Percentiles rank a stretch among this genome's conserved stretches.
Evolutionary conservation across 2,113 vertebrate genomes (phyloP).

Genomic region (Pelecanus crispus): DNA sequence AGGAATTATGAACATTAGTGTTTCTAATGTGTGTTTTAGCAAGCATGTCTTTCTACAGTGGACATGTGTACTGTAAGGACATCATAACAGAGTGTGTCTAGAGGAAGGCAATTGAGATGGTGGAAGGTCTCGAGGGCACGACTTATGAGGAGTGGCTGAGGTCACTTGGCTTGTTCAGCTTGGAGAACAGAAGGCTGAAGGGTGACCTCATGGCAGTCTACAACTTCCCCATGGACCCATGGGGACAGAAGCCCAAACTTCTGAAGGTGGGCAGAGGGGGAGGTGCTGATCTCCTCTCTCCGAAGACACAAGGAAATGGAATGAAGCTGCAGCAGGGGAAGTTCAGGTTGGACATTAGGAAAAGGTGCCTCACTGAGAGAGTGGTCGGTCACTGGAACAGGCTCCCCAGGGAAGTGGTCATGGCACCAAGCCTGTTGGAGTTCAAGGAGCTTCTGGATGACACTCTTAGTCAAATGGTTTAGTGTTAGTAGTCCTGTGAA

Average conservation of each 20-base stretch:
- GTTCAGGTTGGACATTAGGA: not conserved
- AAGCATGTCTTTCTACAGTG: not conserved
- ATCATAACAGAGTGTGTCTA: not conserved
- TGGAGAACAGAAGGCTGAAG: not conserved
- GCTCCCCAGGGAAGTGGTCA: not conserved
- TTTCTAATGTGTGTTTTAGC: not conserved
- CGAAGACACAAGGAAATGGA: not conserved
- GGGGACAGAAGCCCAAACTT: too few species aligned
- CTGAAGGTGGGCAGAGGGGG: rapidly evolving
- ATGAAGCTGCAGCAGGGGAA: not conserved
- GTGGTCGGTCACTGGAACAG: not conserved
- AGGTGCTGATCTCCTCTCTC: not conserved
- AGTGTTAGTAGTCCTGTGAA: not conserved
- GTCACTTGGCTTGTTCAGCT: not conserved
- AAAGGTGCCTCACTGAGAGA: not conserved
- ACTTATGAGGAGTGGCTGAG: not conserved
- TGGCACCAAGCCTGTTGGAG: too few species aligned
- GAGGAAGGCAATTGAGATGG: not conserved
- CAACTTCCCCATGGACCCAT: too few species aligned
- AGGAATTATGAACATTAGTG: not conserved
- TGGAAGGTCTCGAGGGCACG: not conserved
- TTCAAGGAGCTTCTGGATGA: rapidly evolving
- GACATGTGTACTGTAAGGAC: not conserved
- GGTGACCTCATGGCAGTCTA: not conserved
- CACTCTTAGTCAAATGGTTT: not conserved